Evolutionary conservation across 1,140 invertebrate genomes (phyloP).

Genomic region (Papilio machaon): DNA sequence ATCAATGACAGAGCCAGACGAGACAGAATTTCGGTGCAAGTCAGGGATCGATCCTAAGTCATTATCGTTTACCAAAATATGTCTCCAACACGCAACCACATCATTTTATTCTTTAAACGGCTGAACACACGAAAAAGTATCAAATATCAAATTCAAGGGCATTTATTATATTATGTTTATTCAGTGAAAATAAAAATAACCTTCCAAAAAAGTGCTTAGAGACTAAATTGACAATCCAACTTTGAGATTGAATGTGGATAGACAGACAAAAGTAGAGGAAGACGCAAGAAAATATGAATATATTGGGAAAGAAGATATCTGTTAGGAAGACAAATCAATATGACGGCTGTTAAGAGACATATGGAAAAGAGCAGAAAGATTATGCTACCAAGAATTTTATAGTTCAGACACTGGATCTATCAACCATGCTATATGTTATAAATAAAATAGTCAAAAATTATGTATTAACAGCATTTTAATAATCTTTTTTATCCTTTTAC

Average conservation of each 20-base stretch:
- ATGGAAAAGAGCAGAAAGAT: neutral
- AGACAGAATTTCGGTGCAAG: neutral
- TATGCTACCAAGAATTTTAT: neutral
- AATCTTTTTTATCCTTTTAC: too few species aligned
- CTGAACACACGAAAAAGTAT: slow-evolving; percentile 3
- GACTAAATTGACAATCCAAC: neutral
- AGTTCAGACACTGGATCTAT: neutral
- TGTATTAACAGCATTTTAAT: too few species aligned
- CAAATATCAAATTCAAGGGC: slow-evolving; percentile 17
- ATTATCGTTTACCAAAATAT: neutral
- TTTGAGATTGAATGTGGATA: neutral
- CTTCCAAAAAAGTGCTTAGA: neutral
- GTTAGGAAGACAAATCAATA: neutral
- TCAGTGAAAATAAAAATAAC: neutral
- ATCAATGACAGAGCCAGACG: neutral
- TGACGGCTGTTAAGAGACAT: neutral
- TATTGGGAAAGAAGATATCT: too few species aligned
- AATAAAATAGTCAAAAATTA: neutral
- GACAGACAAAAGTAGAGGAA: neutral
- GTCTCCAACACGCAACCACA: neutral
- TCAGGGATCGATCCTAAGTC: neutral
- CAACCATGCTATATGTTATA: neutral
- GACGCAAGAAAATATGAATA: neutral
- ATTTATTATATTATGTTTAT: neutral
- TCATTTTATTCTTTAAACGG: slow-evolving; percentile 8